A percentile compares a stretch with the other conserved stretches of the same genome.
phyloP scores from a whole-genome alignment of 1,140 invertebrate species.

The Zaprionus africanus region DNA sequence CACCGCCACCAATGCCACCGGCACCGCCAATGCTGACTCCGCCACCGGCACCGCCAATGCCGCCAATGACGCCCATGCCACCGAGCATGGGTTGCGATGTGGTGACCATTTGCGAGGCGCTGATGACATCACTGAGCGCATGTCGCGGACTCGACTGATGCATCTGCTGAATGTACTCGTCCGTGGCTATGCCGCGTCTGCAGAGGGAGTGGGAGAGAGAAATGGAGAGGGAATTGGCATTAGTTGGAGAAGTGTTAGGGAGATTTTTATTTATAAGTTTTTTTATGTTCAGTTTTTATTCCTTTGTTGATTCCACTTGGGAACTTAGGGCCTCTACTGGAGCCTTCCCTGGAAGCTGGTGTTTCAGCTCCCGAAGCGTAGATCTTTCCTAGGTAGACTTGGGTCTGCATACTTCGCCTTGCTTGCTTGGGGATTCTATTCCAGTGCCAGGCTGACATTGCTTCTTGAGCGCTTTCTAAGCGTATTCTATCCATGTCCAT shows the following conservation, averaged over 20 bases:
- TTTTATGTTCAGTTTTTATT: no score
- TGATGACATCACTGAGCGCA: slow-evolving; percentile 77
- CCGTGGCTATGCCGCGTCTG: slow-evolving; percentile 89
- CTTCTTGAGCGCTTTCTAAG: no score
- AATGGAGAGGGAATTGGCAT: background rate
- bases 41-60: slow-evolving; percentile 71
- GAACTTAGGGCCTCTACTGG: no score
- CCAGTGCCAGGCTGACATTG: no score
- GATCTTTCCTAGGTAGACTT: no score
- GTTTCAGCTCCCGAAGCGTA: no score
- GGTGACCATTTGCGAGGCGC: slow-evolving; percentile 74
- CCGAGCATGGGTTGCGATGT: slow-evolving; percentile 78
- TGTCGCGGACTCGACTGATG: slow-evolving; percentile 82
- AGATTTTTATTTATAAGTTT: no score
- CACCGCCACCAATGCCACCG: slow-evolving; percentile 34
- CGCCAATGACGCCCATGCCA: slow-evolving; percentile 42
- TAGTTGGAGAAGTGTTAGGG: background rate
- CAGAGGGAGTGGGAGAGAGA: slow-evolving; percentile 37
- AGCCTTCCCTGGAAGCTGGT: no score
- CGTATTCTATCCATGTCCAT: background rate
- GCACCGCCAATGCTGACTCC: slow-evolving; percentile 68
- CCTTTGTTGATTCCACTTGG: no score
- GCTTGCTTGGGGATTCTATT: no score
- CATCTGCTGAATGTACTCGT: slow-evolving; percentile 88
- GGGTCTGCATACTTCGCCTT: accelerated